phyloP scores from a whole-genome alignment of 1,140 invertebrate species.

The Euwallacea fornicatus region DNA sequence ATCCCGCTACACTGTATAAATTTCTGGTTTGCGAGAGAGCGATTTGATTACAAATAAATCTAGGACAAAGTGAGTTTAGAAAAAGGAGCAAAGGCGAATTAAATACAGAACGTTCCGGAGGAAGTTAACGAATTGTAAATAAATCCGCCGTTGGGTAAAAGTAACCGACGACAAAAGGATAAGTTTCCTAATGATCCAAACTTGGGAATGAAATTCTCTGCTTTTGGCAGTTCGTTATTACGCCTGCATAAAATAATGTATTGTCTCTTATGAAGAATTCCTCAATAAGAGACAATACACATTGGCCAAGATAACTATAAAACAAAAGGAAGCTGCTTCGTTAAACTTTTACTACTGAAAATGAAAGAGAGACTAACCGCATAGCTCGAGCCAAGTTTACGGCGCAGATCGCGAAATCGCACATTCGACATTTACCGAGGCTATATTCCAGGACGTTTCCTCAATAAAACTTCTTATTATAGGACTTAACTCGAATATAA shows the following conservation, averaged over 20 bases:
- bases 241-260: background rate
- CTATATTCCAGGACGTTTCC: conserved; percentile 3
- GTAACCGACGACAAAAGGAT: background rate
- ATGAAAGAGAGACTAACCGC: background rate
- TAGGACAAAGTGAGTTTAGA: background rate
- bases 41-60: background rate
- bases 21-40: background rate
- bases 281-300: background rate
- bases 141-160: background rate
- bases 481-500: conserved; percentile 4
- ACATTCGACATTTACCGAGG: conserved; percentile 1
- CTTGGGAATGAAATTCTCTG: background rate
- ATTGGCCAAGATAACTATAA: background rate
- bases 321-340: background rate
- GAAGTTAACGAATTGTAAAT: conserved; percentile 1
- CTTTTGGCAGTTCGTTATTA: background rate
- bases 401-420: background rate
- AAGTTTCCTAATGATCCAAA: conserved; percentile 2
- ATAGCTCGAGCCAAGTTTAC: background rate
- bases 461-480: conserved; percentile 7
- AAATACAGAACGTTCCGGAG: background rate
- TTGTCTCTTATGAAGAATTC: background rate
- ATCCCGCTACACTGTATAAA: background rate
- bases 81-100: background rate
- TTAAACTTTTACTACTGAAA: background rate